Conservation (phyloP, 2,888 invertebrate genomes). For the Plagodis dolabraria region DNA sequence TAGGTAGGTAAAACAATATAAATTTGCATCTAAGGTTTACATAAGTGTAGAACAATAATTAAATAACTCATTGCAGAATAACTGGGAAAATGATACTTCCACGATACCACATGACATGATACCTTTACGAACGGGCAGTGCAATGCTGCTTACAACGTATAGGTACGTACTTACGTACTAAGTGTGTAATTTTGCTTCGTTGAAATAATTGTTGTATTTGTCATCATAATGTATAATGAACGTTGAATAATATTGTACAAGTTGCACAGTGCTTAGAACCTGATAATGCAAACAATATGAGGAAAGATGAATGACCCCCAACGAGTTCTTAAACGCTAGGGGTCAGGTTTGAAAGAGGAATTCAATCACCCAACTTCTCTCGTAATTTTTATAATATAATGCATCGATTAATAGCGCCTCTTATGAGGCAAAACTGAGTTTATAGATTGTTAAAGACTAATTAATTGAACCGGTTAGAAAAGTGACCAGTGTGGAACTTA, state of each 20-base stretch:
- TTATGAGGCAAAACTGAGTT: conserved; percentile 5
- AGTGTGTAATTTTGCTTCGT: background rate
- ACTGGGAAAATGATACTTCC: conserved; percentile 7
- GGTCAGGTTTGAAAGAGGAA: conserved; percentile 23
- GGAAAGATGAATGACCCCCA: conserved; percentile 20
- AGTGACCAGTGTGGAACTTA: conserved; percentile 5
- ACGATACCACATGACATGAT: background rate
- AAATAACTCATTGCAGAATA: conserved; percentile 1
- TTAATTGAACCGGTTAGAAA: conserved; percentile 22
- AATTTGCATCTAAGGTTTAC: no score
- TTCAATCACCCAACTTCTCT: conserved; percentile 13
- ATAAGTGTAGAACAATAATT: background rate
- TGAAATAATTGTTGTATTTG: conserved; percentile 1
- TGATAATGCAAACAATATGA: conserved; percentile 10
- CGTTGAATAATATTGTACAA: conserved; percentile 7
- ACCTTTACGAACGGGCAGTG: background rate
- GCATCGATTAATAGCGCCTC: background rate
- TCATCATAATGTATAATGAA: conserved; percentile 6
- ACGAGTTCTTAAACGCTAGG: conserved; percentile 14
- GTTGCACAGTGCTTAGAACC: background rate
- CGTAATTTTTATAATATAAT: conserved; percentile 5
- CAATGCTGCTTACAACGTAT: background rate
- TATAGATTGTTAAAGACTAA: conserved; percentile 15
- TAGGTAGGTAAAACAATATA: no score
- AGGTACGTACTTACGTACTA: background rate